Conservation (phyloP, 30 jellyfish, hydroid and myxozoan species). For the Turritopsis rubra region DNA sequence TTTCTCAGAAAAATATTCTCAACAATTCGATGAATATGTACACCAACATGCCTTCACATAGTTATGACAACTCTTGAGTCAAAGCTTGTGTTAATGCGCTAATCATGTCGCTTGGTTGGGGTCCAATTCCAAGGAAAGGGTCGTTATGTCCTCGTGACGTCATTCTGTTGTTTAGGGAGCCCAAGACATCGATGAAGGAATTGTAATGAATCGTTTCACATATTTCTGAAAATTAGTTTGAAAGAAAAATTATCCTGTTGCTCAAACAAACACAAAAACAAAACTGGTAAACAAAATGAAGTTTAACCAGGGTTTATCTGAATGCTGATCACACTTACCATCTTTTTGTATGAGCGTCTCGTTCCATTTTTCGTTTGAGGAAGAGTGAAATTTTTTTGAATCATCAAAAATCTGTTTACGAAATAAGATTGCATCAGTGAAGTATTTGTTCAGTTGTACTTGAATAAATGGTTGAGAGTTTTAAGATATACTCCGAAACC, state of each 20-base stretch:
- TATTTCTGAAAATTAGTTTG: not conserved
- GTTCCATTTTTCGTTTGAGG: not conserved
- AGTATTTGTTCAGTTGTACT: too few relatives aligned
- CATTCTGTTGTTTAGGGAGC: not conserved
- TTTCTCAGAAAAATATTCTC: not conserved
- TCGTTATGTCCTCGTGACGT: not conserved
- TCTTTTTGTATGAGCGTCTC: not conserved
- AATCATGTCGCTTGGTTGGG: conserved; percentile 5
- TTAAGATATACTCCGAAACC: not conserved
- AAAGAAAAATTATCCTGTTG: not conserved
- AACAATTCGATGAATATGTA: not conserved
- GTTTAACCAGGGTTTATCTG: not conserved
- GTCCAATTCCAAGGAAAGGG: conserved; percentile 5
- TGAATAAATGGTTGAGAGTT: too few relatives aligned
- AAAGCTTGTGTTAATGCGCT: conserved; percentile 7
- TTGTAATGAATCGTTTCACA: not conserved
- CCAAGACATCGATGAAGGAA: too few relatives aligned
- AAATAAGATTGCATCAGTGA: not conserved
- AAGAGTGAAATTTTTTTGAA: not conserved
- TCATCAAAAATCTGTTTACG: not conserved
- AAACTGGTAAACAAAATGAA: not conserved
- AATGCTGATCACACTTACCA: not conserved
- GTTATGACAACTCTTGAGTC: conserved; percentile 3
- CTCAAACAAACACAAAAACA: not conserved
- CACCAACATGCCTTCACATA: not conserved